Conservation (phyloP, 1,140 invertebrate species). For the Halyomorpha halys region DNA sequence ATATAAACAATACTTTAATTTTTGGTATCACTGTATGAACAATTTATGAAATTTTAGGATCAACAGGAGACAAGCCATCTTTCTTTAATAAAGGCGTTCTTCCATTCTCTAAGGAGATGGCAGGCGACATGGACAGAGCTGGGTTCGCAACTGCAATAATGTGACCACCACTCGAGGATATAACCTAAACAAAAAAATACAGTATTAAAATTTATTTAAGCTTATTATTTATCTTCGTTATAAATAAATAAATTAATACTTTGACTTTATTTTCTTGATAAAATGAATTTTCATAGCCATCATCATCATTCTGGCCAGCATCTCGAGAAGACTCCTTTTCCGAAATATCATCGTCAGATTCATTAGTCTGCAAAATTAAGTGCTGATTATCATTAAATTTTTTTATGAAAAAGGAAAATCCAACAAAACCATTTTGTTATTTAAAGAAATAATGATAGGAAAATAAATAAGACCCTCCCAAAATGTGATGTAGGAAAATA, state of each 20-base stretch:
- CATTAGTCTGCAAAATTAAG: slow-evolving; percentile 20
- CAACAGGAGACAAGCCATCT: slow-evolving; percentile 1
- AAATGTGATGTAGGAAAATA: too few relatives aligned
- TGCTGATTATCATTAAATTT: too few relatives aligned
- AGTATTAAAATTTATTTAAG: not conserved
- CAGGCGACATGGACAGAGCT: slow-evolving; percentile 50
- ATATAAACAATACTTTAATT: not conserved
- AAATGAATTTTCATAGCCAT: slow-evolving; percentile 28
- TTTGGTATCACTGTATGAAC: not conserved
- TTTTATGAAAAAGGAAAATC: not conserved
- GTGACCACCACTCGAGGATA: slow-evolving; percentile 69
- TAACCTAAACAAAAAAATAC: slow-evolving; percentile 45
- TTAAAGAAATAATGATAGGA: too few relatives aligned
- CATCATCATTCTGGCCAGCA: slow-evolving; percentile 13
- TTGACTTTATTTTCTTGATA: slow-evolving; percentile 34
- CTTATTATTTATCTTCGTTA: not conserved
- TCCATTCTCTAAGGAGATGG: slow-evolving; percentile 9
- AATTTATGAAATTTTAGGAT: slow-evolving; percentile 16
- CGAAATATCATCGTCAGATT: slow-evolving; percentile 25
- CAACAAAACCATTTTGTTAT: not conserved
- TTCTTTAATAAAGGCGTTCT: slow-evolving; percentile 4
- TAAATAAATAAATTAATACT: slow-evolving; percentile 25
- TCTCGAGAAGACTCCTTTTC: slow-evolving; percentile 1
- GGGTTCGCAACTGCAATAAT: slow-evolving; percentile 82
- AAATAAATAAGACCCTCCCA: too few relatives aligned